These are phyloP conservation scores for Apeltes quadracus DNA, from an alignment of 2,113 vertebrate species.

Conservation along the genomic window DNA sequence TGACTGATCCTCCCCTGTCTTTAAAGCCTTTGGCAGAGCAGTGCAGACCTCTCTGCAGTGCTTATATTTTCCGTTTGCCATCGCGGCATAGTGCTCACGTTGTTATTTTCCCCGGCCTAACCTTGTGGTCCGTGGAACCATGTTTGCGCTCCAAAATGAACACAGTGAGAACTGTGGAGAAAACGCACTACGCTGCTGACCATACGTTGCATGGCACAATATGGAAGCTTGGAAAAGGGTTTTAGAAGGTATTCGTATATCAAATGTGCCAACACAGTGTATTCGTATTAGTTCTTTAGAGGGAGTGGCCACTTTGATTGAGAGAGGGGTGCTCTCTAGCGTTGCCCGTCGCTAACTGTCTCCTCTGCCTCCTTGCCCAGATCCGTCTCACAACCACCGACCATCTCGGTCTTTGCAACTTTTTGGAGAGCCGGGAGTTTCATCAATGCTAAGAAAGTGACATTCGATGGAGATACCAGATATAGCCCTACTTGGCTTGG, in stretches of 20 bases:
- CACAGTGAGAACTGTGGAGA: constrained; percentile 24
- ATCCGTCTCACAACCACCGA: no score
- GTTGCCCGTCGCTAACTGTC: no score
- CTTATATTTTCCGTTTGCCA: constrained; percentile 57
- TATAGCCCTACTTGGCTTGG: no score
- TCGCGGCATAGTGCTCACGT: constrained; percentile 48
- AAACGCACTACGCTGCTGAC: constrained; percentile 32
- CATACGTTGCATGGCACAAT: constrained; percentile 38
- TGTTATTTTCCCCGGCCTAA: constrained; percentile 68
- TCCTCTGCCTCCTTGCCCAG: no score
- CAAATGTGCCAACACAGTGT: constrained; percentile 2
- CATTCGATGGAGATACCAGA: no score
- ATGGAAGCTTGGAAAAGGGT: constrained; percentile 22
- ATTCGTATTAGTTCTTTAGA: neutral
- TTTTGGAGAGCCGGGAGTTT: no score
- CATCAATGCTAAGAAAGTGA: no score
- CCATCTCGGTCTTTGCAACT: no score
- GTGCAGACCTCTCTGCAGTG: constrained; percentile 44
- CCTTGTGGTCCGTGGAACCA: constrained; percentile 60
- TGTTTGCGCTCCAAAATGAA: constrained; percentile 51
- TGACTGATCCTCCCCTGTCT: constrained; percentile 44
- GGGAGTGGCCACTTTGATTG: no score
- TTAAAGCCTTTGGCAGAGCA: constrained; percentile 39
- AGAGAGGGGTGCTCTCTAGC: no score
- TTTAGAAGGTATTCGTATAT: constrained; percentile 38